Evolutionary conservation across 2,797 vertebrate species (phyloP).

Genomic region (Mastacembelus armatus): DNA sequence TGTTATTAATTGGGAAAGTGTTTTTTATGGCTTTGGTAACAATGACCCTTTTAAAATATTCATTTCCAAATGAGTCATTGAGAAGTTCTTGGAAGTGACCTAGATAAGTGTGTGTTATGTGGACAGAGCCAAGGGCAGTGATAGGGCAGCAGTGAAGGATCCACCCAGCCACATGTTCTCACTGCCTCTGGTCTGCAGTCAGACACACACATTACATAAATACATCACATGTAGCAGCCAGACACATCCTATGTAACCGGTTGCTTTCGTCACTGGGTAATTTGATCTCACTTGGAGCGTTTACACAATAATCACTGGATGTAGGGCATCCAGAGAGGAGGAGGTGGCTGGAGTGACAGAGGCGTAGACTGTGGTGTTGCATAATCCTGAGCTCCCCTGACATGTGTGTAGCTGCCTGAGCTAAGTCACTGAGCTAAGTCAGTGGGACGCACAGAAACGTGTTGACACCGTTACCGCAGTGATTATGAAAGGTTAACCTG

Average conservation of each 20-base stretch:
- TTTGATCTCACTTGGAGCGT: conserved; percentile 51
- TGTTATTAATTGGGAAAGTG: too few relatives aligned
- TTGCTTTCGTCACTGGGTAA: conserved; percentile 35
- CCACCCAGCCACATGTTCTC: conserved; percentile 60
- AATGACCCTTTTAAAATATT: background rate
- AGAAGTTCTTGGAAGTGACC: background rate
- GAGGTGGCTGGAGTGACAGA: background rate
- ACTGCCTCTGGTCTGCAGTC: conserved; percentile 29
- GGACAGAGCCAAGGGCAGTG: background rate
- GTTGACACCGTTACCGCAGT: conserved; percentile 56
- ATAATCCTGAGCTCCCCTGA: conserved; percentile 56
- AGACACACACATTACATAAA: conserved; percentile 63
- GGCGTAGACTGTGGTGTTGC: conserved; percentile 49
- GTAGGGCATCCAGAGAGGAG: conserved; percentile 56
- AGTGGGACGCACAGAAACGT: conserved; percentile 48
- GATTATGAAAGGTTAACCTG: conserved; percentile 66
- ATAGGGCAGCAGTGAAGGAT: conserved; percentile 25
- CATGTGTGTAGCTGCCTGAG: conserved; percentile 64
- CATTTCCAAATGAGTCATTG: background rate
- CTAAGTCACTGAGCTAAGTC: conserved; percentile 56
- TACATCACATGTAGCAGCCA: conserved; percentile 65
- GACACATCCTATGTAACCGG: conserved; percentile 54
- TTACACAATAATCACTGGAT: conserved; percentile 58
- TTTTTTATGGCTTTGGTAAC: too few relatives aligned
- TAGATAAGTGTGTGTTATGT: background rate